These are phyloP conservation scores for Turritopsis rubra DNA, from an alignment of 30 jellyfish, hydroid and myxozoan genomes.

Conservation along the genomic window DNA sequence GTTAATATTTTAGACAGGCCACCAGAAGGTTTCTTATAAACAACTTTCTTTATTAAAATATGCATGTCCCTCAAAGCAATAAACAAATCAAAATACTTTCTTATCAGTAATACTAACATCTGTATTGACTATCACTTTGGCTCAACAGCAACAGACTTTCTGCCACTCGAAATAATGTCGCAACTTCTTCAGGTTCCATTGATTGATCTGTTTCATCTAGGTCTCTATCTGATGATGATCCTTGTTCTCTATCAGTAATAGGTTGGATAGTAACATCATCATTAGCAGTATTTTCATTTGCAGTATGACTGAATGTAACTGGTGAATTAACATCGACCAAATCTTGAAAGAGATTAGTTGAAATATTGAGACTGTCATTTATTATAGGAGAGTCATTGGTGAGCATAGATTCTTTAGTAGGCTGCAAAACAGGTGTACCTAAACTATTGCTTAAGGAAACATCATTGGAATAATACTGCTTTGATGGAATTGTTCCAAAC, in stretches of 20 bases:
- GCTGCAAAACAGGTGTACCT: not conserved
- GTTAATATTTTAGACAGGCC: no score
- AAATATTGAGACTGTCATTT: not conserved
- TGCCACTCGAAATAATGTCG: constrained; percentile 5
- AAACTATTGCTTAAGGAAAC: not conserved
- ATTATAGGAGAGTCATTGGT: not conserved
- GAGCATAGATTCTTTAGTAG: not conserved
- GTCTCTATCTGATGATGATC: not conserved
- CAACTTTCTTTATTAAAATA: no score
- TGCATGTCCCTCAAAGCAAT: not conserved
- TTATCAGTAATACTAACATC: not conserved
- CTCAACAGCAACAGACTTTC: constrained; percentile 1
- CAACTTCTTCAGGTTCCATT: not conserved
- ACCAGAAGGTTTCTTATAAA: no score
- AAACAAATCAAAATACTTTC: no score
- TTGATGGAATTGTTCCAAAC: not conserved
- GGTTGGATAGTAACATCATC: not conserved
- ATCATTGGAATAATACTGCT: not conserved
- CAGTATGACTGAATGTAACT: not conserved
- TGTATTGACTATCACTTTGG: not conserved
- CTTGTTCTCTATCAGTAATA: not conserved
- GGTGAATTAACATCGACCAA: not conserved
- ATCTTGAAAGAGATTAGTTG: constrained; percentile 1
- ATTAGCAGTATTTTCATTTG: not conserved
- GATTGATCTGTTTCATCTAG: not conserved